Evolutionary conservation across 2,113 vertebrate species (phyloP).

Genomic region (Toxotes jaculatrix): DNA sequence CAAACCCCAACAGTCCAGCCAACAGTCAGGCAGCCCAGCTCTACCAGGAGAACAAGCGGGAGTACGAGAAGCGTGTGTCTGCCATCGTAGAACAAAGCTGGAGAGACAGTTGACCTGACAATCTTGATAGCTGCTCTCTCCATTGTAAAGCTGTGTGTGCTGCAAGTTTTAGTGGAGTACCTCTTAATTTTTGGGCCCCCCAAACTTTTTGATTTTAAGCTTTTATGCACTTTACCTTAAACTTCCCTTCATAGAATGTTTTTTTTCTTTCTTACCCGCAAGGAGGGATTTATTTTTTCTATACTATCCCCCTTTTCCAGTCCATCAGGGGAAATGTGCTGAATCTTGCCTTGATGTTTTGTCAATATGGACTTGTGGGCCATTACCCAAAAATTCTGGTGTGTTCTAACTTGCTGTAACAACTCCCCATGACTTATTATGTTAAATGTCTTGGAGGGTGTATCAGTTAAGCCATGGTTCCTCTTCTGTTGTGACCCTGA

Average conservation of each 20-base stretch:
- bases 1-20: slow-evolving; percentile 98
- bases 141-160: slow-evolving; percentile 69
- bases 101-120: slow-evolving; percentile 95
- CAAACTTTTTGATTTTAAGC: slow-evolving; percentile 80
- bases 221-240: slow-evolving; percentile 86
- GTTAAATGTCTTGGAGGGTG: slow-evolving; percentile 50
- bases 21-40: slow-evolving; percentile 99
- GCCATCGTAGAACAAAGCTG: slow-evolving; percentile 99
- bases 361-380: slow-evolving; percentile 63
- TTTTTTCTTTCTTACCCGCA: slow-evolving; percentile 30
- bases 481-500: slow-evolving; percentile 44
- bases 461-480: slow-evolving; percentile 41
- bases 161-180: slow-evolving; percentile 73
- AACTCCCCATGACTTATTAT: slow-evolving; percentile 50
- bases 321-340: slow-evolving; percentile 64
- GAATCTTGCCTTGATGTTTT: slow-evolving; percentile 72
- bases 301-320: slow-evolving; percentile 44
- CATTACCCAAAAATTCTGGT: slow-evolving; percentile 49
- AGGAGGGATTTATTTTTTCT: slow-evolving; percentile 60
- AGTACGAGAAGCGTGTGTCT: slow-evolving; percentile 98
- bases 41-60: slow-evolving; percentile 99
- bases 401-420: slow-evolving; percentile 65
- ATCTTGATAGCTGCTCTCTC: slow-evolving; percentile 39
- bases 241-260: slow-evolving; percentile 59
- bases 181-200: slow-evolving; percentile 73